Base-by-base conservation (phyloP, 1,140 invertebrate genomes). In the Drosophila kepulauana region DNA sequence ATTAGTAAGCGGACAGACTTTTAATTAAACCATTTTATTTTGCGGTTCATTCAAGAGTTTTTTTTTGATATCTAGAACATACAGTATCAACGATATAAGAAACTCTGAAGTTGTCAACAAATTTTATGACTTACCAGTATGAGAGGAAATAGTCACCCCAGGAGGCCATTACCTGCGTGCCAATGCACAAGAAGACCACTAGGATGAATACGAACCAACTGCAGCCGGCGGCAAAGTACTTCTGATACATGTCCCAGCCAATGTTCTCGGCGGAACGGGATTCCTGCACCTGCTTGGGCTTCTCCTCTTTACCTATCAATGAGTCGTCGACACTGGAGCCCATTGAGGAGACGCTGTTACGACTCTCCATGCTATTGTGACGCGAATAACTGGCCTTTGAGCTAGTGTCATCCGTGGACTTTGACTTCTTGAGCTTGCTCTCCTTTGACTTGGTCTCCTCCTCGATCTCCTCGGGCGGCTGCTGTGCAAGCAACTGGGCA, bases 81-180 rank as follows among this genome's bases (percentile, higher is more conserved):
- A 25, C 20, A 25, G 20, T 45, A 16, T 16, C 0, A 13, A 1
- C 4, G 13, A 5, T 13, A n/a, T 45, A 51, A 51, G 11, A 3
- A 2, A 13, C 43, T 1, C 20, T 25, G 3, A 25, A 25, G 20
- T 25, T 25, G 20, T 3, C 20, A 25, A 3, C 20, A 25, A 25
- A 3, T 25, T 25, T 25, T 8, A 1, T 64, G 5, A 81, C 80
- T 79, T 41, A 88, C 95, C 95, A 96, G 80, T 94, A 95, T 8
- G 94, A 94, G 0, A 96, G 92, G 81, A 95, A 95, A 86, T 95
- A 96, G 78, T 96, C 95, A 0, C 94, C 94, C 13, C 94, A 94
- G 72, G 95, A 96, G 7, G 94, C 94, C 30, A 94, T 82, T 15
- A 94, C 78, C 90, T 96, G 96, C 3, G 95, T 94, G 94, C 94